Evolutionary conservation across 2,888 invertebrate species (phyloP).

Genomic region (Elegia similella): DNA sequence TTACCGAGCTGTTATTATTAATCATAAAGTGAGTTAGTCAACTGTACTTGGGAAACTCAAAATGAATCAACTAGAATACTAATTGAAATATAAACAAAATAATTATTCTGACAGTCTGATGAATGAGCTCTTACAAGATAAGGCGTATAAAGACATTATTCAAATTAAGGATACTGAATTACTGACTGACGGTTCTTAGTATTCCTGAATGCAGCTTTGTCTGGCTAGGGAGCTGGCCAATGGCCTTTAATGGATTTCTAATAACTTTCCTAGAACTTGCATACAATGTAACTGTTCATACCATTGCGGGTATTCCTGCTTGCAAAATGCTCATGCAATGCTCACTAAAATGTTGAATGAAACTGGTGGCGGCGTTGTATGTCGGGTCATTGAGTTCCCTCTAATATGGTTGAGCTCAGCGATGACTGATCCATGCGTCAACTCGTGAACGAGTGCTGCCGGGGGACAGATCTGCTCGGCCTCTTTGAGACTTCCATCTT

Average conservation of each 20-base stretch:
- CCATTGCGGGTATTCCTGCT: background rate
- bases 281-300: slow-evolving; percentile 2
- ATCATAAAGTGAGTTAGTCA: background rate
- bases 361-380: too few species aligned
- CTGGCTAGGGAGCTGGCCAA: slow-evolving; percentile 24
- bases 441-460: too few species aligned
- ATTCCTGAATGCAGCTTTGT: slow-evolving; percentile 24
- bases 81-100: slow-evolving; percentile 3
- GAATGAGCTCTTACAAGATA: slow-evolving; percentile 9
- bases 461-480: too few species aligned
- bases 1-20: too few species aligned
- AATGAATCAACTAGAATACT: slow-evolving; percentile 9
- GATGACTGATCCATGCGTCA: too few species aligned
- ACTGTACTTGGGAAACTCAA: background rate
- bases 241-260: slow-evolving; percentile 36
- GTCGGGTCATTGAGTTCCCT: too few species aligned
- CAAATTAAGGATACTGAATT: slow-evolving; percentile 13
- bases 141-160: slow-evolving; percentile 7
- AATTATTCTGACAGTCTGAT: background rate
- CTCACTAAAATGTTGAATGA: too few species aligned
- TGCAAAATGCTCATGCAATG: too few species aligned
- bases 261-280: slow-evolving; percentile 29
- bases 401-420: too few species aligned
- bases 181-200: slow-evolving; percentile 7
- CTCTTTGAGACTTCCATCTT: too few species aligned